Evolutionary conservation across 2,888 invertebrate species (phyloP).

Genomic region (Stenodera caucasica): DNA sequence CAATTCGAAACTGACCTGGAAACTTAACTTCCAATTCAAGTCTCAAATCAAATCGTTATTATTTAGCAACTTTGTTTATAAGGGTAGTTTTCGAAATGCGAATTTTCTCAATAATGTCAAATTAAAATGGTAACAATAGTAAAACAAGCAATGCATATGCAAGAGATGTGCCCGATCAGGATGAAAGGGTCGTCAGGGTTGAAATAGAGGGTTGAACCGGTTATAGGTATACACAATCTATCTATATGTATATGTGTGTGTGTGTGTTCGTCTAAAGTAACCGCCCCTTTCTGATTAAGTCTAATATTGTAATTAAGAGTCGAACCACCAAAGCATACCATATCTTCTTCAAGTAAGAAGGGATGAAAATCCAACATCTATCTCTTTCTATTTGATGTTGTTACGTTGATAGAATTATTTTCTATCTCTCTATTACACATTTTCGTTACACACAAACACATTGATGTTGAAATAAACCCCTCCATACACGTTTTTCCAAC

Average conservation of each 20-base stretch:
- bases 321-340: slow-evolving; percentile 37
- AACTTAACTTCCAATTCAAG: background rate
- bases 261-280: slow-evolving; percentile 17
- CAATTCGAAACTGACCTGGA: background rate
- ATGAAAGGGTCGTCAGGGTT: background rate
- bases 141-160: slow-evolving; percentile 42
- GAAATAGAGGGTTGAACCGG: background rate
- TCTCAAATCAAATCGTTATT: background rate
- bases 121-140: background rate
- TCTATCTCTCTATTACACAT: slow-evolving; percentile 19
- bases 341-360: slow-evolving; percentile 20
- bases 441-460: background rate
- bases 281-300: slow-evolving; percentile 45
- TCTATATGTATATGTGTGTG: background rate
- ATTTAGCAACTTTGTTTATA: background rate
- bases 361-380: background rate
- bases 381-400: slow-evolving; percentile 20
- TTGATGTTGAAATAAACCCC: too few species aligned
- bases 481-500: background rate
- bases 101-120: slow-evolving; percentile 2
- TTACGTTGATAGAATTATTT: slow-evolving; percentile 30
- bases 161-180: slow-evolving; percentile 31
- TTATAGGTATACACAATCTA: too few species aligned
- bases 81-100: background rate
- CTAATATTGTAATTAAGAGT: slow-evolving; percentile 45